These are phyloP conservation scores for Augochlorella aurata DNA, from an alignment of 2,888 invertebrate genomes.

Conservation along the genomic window DNA sequence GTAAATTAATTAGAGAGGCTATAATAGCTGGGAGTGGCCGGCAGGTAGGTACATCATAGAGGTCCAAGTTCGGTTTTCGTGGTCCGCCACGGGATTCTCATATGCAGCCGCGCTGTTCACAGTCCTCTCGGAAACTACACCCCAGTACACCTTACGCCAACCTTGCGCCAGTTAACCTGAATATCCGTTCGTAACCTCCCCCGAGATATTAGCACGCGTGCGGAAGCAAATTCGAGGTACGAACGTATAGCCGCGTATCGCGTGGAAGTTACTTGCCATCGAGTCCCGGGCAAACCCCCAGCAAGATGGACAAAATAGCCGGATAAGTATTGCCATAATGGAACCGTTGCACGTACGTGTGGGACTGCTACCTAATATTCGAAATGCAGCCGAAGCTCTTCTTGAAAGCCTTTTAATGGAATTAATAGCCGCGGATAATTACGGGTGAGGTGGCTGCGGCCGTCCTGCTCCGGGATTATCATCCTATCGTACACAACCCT, in stretches of 20 bases:
- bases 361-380: background rate
- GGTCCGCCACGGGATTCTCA: constrained; percentile 53
- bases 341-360: background rate
- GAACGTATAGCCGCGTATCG: constrained; percentile 45
- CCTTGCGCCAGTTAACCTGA: constrained; percentile 67
- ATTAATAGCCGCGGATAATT: background rate
- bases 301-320: constrained; percentile 38
- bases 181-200: constrained; percentile 68
- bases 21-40: constrained; percentile 71
- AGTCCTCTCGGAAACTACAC: constrained; percentile 66
- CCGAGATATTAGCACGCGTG: constrained; percentile 70
- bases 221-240: constrained; percentile 64
- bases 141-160: constrained; percentile 48
- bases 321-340: constrained; percentile 18
- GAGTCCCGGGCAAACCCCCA: constrained; percentile 29
- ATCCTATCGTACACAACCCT: background rate
- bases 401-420: background rate
- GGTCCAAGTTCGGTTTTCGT: constrained; percentile 61
- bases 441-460: background rate
- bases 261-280: constrained; percentile 40
- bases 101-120: constrained; percentile 55
- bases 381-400: background rate
- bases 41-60: constrained; percentile 57
- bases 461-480: background rate
- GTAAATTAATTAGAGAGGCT: constrained; percentile 76